Evolutionary conservation across 1,140 invertebrate genomes (phyloP).

Genomic region (Pteromalus puparum): DNA sequence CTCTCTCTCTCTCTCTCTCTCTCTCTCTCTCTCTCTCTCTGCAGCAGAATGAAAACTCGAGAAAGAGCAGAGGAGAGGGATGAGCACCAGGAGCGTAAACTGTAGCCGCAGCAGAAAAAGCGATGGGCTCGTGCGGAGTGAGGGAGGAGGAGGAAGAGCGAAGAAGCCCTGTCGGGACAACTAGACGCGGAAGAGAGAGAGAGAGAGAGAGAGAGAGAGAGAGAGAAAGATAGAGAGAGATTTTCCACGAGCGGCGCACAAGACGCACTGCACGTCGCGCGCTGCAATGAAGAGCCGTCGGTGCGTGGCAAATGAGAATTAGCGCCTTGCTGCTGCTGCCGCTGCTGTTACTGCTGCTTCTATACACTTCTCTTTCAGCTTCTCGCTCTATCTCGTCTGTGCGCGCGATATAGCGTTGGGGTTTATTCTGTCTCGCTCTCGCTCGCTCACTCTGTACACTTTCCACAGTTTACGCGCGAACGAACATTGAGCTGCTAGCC

Average conservation of each 20-base stretch:
- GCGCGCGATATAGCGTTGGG: neutral
- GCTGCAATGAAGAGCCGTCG: neutral
- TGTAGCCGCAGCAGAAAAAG: neutral
- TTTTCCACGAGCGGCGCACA: conserved; percentile 2
- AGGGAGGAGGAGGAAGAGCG: neutral
- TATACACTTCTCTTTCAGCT: conserved; percentile 1
- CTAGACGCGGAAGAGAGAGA: neutral
- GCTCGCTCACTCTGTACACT: neutral
- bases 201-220: neutral
- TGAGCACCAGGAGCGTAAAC: neutral
- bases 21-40: neutral
- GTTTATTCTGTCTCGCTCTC: neutral
- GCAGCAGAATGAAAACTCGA: neutral
- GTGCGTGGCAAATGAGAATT: conserved; percentile 26
- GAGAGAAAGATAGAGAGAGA: neutral
- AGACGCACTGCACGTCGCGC: neutral
- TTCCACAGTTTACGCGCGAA: neutral
- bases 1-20: no score
- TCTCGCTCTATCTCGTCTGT: neutral
- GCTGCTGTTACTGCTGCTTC: conserved; percentile 1
- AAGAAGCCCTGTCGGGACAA: neutral
- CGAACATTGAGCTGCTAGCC: neutral
- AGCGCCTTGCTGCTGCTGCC: neutral
- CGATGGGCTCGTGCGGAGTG: neutral
- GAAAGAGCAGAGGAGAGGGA: neutral